Conservation (phyloP, 2,888 invertebrate species). For the Lasioglossum marginatum region DNA sequence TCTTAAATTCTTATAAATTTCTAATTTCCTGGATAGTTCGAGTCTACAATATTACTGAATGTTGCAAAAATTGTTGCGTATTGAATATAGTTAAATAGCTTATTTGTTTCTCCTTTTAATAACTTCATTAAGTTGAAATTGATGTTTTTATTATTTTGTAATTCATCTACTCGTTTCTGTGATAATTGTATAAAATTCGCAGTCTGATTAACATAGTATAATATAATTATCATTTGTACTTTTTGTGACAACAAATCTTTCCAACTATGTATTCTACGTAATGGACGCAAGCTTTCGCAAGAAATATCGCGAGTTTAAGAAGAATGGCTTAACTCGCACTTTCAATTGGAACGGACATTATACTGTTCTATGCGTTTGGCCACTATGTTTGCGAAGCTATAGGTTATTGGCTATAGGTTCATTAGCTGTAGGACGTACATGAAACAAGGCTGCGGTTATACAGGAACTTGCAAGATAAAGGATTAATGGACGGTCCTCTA, state of each 20-base stretch:
- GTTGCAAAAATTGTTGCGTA: no score
- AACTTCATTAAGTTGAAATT: no score
- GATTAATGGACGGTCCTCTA: background rate
- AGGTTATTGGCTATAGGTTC: conserved; percentile 12
- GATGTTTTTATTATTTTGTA: no score
- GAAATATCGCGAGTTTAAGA: background rate
- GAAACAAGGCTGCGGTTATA: background rate
- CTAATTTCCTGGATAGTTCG: no score
- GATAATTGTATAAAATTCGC: background rate
- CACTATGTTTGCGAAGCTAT: background rate
- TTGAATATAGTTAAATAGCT: no score
- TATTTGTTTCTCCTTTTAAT: no score
- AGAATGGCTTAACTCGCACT: background rate
- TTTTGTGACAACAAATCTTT: background rate
- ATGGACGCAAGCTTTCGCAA: background rate
- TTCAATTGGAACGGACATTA: background rate
- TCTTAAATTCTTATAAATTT: no score
- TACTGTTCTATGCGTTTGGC: background rate
- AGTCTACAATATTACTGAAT: no score
- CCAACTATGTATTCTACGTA: background rate
- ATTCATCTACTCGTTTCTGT: no score
- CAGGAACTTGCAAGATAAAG: conserved; percentile 1
- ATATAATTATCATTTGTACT: background rate
- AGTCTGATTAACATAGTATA: background rate
- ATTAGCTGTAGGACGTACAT: conserved; percentile 2